Conservation (phyloP, 2,888 invertebrate genomes). For the Acanthopleura granulata region DNA sequence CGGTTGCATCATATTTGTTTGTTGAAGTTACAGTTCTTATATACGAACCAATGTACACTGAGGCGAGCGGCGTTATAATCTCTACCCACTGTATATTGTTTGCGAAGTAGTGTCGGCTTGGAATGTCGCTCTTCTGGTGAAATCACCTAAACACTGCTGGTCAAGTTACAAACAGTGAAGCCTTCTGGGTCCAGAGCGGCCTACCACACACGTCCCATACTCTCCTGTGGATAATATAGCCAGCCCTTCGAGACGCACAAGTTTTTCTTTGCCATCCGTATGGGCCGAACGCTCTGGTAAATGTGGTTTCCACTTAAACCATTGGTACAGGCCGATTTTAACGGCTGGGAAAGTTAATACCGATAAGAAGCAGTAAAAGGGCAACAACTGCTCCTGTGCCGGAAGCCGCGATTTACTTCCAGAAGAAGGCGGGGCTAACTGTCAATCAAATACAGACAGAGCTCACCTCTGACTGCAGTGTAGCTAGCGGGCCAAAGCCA, state of each 20-base stretch:
- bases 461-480: too few relatives aligned
- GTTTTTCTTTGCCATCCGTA: constrained; percentile 14
- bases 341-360: constrained; percentile 13
- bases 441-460: neutral
- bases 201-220: neutral
- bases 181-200: neutral
- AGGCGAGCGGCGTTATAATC: constrained; percentile 3
- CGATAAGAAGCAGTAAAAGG: constrained; percentile 12
- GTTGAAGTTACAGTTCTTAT: constrained; percentile 15
- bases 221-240: neutral
- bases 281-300: neutral
- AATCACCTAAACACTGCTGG: constrained; percentile 8
- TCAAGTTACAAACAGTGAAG: constrained; percentile 15
- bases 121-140: constrained; percentile 16
- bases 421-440: neutral
- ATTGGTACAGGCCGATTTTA: constrained; percentile 14
- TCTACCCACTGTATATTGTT: constrained; percentile 9
- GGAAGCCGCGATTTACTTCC: constrained; percentile 13
- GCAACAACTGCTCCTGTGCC: constrained; percentile 1
- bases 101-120: neutral
- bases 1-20: constrained; percentile 19
- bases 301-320: constrained; percentile 14
- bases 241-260: neutral
- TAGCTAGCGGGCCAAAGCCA: too few relatives aligned
- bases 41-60: neutral